Evolutionary conservation across 2,797 vertebrate species (phyloP), one percentile per base, ranked within the genome.

Genomic region (Acipenser ruthenus): DNA sequence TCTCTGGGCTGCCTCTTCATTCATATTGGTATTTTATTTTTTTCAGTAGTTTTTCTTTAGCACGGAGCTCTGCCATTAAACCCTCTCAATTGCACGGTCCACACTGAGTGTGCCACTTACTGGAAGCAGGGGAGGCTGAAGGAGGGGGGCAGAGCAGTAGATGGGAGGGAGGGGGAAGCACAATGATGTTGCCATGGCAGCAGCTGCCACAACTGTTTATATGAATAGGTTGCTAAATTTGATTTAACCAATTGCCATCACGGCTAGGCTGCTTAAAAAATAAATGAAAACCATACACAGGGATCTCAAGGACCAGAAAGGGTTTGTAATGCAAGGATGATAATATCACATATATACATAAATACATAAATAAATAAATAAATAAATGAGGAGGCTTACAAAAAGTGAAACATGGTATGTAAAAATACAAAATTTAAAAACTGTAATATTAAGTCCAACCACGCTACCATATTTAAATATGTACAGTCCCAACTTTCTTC

Each of bases 121-220:
- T 59, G 69, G 78, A 70, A 79, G 74, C 60, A 66, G 49, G 65
- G 65, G 71, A 37, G 74, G 64, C 69, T 74, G 74, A 76, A 75
- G 73, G 73, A 75, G 73, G 78, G 81, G 65, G 68, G 65, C 68
- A 74, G 84, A 72, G 68, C 67, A 75, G 70, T 68, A 51, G 61
- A 60, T 66, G 68, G 64, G 73, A 67, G 67, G 72, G 71, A 73
- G 75, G 72, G 71, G 78, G 81, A 71, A 73, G 86, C 81, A 86
- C 81, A 84, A 90, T 84, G 81, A 79, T 79, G 93, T 95, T 93
- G 83, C 92, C 82, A 93, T 92, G 90, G 90, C 71, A 93, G 90
- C 83, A 69, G 77, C 80, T 75, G 81, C 82, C 82, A 83, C 78
- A 82, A 85, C 70, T 65, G 62, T 93, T 93, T 90, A 92, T 92